A percentile compares a stretch with the other conserved stretches of the same genome.
Conservation (phyloP, 2,113 vertebrate genomes). For the Balaeniceps rex region DNA sequence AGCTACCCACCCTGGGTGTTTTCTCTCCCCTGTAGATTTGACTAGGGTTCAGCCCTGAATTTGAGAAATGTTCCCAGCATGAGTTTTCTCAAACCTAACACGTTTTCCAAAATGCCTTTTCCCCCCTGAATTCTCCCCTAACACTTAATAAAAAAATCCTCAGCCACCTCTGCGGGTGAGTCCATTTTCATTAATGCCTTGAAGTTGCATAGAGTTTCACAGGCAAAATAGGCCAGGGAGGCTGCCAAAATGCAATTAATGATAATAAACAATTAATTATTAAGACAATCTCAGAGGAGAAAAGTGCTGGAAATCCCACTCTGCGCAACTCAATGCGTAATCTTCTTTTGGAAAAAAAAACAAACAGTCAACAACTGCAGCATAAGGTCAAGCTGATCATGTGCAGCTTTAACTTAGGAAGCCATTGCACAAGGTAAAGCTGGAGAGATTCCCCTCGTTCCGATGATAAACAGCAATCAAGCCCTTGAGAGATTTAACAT, state of each 20-base stretch:
- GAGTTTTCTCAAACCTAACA: neutral
- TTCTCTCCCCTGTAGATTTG: neutral
- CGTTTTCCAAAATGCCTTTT: neutral
- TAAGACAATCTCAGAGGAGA: neutral
- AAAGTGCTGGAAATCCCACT: neutral
- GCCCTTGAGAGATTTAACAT: neutral
- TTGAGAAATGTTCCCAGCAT: neutral
- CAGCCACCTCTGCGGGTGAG: neutral
- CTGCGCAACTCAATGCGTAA: neutral
- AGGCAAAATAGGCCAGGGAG: neutral
- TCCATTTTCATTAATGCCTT: neutral
- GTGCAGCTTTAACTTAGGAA: neutral
- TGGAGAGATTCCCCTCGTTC: neutral
- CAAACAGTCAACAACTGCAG: neutral
- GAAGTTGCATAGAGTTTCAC: neutral
- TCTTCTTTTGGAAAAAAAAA: neutral
- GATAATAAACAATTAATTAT: neutral
- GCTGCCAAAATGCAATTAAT: neutral
- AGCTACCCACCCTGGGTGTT: neutral
- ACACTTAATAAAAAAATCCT: neutral
- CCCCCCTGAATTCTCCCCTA: neutral
- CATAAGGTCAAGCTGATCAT: conserved; percentile 13
- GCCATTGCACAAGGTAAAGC: neutral
- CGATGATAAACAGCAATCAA: neutral
- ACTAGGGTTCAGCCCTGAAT: neutral